A percentile compares a stretch with the other conserved stretches of the same genome.
Evolutionary conservation across 2,113 vertebrate genomes (phyloP).

Genomic region (Chunga burmeisteri): DNA sequence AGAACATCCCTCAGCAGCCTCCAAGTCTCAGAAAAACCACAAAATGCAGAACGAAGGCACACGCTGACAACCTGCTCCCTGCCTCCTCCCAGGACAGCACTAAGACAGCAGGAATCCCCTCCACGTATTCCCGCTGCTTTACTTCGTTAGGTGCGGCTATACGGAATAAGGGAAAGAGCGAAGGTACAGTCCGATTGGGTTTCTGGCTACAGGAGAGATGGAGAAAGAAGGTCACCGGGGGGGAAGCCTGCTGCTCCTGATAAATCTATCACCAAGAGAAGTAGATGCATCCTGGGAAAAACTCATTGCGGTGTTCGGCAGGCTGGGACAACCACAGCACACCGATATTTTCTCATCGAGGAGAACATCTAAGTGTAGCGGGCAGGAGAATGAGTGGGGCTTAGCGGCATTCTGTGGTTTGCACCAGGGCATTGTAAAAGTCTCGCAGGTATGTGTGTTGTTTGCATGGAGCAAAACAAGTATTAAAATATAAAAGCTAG

Average conservation of each 20-base stretch:
- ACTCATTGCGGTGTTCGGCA: background rate
- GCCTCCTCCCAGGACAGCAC: background rate
- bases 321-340: background rate
- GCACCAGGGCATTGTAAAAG: background rate
- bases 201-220: background rate
- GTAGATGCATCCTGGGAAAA: no score
- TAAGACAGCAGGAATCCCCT: background rate
- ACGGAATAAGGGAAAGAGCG: accelerated
- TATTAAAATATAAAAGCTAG: background rate
- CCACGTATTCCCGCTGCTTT: background rate
- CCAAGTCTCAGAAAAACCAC: background rate
- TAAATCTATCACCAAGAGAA: background rate
- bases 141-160: background rate
- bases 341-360: no score
- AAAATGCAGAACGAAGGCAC: background rate
- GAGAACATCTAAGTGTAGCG: background rate
- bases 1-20: background rate
- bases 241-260: no score
- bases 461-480: background rate
- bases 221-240: background rate
- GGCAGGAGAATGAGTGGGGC: background rate
- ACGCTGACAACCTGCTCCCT: background rate
- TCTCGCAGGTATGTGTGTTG: accelerated
- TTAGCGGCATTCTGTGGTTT: background rate
- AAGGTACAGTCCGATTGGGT: background rate